A percentile compares a stretch with the other conserved stretches of the same genome.
Evolutionary conservation across 2,888 invertebrate genomes (phyloP).

Genomic region (Periphyllus acericola): DNA sequence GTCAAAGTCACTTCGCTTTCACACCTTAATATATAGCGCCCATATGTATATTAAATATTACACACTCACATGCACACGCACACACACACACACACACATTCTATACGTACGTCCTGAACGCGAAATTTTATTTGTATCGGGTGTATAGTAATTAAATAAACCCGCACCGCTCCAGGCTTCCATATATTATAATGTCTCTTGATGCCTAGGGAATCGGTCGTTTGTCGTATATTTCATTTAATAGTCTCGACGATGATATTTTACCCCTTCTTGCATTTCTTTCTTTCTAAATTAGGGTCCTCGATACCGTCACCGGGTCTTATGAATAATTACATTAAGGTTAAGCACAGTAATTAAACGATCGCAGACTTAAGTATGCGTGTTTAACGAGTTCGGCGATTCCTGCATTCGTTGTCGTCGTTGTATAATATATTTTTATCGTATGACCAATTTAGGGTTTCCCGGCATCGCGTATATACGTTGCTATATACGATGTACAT

Average conservation of each 20-base stretch:
- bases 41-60: background rate
- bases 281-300: background rate
- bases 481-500: too few relatives aligned
- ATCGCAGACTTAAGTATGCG: background rate
- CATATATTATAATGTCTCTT: background rate
- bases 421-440: background rate
- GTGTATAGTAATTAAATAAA: background rate
- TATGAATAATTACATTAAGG: constrained; percentile 1
- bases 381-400: background rate
- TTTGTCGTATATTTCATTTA: background rate
- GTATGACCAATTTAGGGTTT: background rate
- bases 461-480: background rate
- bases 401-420: background rate
- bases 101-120: background rate
- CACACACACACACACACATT: background rate
- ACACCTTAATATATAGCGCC: background rate
- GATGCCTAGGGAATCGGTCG: background rate
- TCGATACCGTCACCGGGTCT: background rate
- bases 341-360: constrained; percentile 10
- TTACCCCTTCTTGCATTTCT: background rate
- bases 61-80: background rate
- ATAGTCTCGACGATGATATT: background rate
- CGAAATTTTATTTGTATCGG: background rate
- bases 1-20: background rate
- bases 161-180: background rate